phyloP scores from a whole-genome alignment of 2,797 vertebrate species.

The Myotis findleyi region DNA sequence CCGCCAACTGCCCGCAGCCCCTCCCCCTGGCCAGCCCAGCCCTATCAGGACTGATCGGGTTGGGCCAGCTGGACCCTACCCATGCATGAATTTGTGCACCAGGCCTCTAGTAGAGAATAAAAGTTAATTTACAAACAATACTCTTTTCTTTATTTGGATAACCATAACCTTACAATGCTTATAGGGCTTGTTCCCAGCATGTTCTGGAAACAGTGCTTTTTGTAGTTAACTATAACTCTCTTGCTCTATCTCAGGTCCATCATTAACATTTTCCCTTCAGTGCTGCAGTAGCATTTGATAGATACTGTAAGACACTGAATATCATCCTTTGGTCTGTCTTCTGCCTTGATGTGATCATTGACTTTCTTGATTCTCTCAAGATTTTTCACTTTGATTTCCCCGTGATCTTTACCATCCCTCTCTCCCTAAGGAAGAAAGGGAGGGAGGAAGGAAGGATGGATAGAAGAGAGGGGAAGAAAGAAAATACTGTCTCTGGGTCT shows the following conservation, averaged over 20 bases:
- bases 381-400: not conserved
- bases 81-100: too few relatives aligned
- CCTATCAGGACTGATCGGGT: too few relatives aligned
- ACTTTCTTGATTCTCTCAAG: not conserved
- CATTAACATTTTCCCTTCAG: not conserved
- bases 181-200: too few relatives aligned
- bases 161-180: too few relatives aligned
- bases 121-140: not conserved
- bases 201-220: not conserved
- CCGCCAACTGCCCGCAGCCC: too few relatives aligned
- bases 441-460: accelerated
- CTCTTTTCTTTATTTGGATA: not conserved
- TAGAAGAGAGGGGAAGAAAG: too few relatives aligned
- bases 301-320: too few relatives aligned
- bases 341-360: not conserved
- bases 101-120: too few relatives aligned
- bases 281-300: accelerated
- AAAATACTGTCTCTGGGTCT: not conserved
- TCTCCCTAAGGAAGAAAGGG: too few relatives aligned
- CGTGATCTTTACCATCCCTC: not conserved
- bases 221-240: not conserved
- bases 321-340: not conserved
- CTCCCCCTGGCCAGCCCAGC: too few relatives aligned
- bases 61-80: too few relatives aligned
- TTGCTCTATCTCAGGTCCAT: not conserved